A percentile compares a stretch with the other conserved stretches of the same genome.
These are phyloP conservation scores for Orthosia gracilis DNA, from an alignment of 2,888 invertebrate species.

Conservation along the genomic window DNA sequence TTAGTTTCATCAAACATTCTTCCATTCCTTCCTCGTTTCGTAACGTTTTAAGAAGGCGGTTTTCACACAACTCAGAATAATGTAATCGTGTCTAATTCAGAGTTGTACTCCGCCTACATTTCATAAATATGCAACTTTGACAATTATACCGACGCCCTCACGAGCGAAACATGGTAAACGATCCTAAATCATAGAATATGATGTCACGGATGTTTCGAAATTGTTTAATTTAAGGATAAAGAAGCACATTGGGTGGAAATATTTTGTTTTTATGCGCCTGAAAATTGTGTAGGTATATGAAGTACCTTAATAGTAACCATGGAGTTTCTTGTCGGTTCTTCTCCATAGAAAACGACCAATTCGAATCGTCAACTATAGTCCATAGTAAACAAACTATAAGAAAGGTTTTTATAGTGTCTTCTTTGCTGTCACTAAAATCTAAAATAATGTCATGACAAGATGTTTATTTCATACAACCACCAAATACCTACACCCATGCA, in stretches of 20 bases:
- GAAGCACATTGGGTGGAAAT: not conserved
- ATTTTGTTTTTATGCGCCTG: not conserved
- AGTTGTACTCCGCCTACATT: constrained; percentile 41
- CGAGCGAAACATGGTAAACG: constrained; percentile 20
- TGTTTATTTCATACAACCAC: too few relatives aligned
- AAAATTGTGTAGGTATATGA: not conserved
- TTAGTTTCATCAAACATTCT: constrained; percentile 9
- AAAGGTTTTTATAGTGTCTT: too few relatives aligned
- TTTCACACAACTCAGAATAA: constrained; percentile 3
- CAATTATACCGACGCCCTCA: constrained; percentile 50
- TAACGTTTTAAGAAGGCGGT: constrained; percentile 11
- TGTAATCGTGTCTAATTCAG: constrained; percentile 26
- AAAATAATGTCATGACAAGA: too few relatives aligned
- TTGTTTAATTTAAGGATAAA: constrained; percentile 3
- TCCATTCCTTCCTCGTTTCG: constrained; percentile 13
- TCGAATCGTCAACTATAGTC: too few relatives aligned
- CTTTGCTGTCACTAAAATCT: too few relatives aligned
- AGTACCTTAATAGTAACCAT: not conserved
- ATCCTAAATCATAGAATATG: constrained; percentile 31
- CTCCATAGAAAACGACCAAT: too few relatives aligned
- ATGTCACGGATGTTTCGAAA: constrained; percentile 39
- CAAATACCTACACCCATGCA: too few relatives aligned
- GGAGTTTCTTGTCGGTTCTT: too few relatives aligned
- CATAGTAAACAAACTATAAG: too few relatives aligned
- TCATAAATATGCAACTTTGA: constrained; percentile 55